These are phyloP conservation scores for Zaprionus ornatus DNA, from an alignment of 1,140 invertebrate genomes.

Conservation along the genomic window DNA sequence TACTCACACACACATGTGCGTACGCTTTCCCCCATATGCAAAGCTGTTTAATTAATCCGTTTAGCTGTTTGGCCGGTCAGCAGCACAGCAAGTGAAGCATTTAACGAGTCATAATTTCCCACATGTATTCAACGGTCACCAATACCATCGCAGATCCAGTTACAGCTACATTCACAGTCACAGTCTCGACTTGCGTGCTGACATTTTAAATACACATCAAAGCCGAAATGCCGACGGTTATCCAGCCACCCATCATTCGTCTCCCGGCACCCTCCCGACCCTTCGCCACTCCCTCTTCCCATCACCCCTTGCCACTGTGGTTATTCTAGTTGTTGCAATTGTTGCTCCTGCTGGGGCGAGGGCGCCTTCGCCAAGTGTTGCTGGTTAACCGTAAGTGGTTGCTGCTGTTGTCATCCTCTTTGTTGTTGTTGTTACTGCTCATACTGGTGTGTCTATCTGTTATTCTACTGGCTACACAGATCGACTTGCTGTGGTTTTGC, in stretches of 20 bases:
- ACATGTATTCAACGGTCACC: constrained; percentile 50
- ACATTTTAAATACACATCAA: constrained; percentile 77
- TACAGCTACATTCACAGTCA: background rate
- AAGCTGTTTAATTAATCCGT: constrained; percentile 61
- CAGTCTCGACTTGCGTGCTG: background rate
- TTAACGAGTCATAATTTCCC: constrained; percentile 74
- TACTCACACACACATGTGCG: background rate
- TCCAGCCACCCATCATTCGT: background rate
- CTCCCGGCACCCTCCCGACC: background rate
- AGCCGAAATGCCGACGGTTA: constrained; percentile 34
- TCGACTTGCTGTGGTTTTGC: constrained; percentile 18
- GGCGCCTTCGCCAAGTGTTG: constrained; percentile 64
- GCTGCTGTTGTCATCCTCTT: background rate
- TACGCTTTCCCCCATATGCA: background rate
- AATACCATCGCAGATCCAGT: background rate
- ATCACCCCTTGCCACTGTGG: background rate
- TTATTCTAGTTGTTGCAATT: background rate
- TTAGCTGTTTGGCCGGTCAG: constrained; percentile 55
- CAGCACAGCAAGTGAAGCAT: constrained; percentile 38
- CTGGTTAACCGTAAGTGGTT: constrained; percentile 78
- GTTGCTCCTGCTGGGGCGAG: background rate
- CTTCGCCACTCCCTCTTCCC: background rate
- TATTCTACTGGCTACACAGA: constrained; percentile 9
- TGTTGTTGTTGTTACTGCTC: constrained; percentile 4
- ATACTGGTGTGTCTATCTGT: background rate